Evolutionary conservation across 37 sponge, comb jelly and placozoan genomes (phyloP).

Genomic region (Amphimedon queenslandica): DNA sequence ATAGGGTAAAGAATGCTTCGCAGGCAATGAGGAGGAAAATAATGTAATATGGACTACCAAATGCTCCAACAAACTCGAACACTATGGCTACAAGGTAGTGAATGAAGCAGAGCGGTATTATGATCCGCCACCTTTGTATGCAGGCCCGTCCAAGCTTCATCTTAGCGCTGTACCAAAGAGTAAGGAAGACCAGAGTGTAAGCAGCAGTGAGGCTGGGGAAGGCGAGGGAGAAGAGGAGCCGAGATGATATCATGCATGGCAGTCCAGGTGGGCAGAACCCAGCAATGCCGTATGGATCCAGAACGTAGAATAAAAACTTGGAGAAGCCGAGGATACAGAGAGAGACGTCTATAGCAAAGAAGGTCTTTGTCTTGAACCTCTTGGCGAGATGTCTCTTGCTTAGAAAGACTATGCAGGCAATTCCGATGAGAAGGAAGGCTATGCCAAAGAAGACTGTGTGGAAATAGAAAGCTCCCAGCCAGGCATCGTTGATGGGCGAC

Average conservation of each 20-base stretch:
- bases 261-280: constrained; percentile 19
- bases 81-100: constrained; percentile 54
- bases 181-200: constrained; percentile 63
- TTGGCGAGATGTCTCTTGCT: constrained; percentile 20
- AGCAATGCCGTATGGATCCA: constrained; percentile 29
- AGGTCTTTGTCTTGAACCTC: constrained; percentile 50
- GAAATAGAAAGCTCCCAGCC: constrained; percentile 32
- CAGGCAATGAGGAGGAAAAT: constrained; percentile 28
- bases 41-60: neutral
- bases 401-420: constrained; percentile 16
- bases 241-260: constrained; percentile 20
- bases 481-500: constrained; percentile 5
- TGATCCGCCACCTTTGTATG: constrained; percentile 24
- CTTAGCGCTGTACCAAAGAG: constrained; percentile 49
- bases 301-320: constrained; percentile 15
- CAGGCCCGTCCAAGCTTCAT: constrained; percentile 33
- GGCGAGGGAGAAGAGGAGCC: constrained; percentile 25
- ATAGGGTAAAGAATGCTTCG: constrained; percentile 34
- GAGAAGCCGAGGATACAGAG: constrained; percentile 44
- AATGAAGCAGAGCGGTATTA: constrained; percentile 45
- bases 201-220: constrained; percentile 68
- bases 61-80: constrained; percentile 38
- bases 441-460: constrained; percentile 13
- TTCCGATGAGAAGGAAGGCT: constrained; percentile 20
- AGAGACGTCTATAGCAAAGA: constrained; percentile 37